Conservation (phyloP, 2,797 vertebrate species). For the Darevskia mixta region DNA sequence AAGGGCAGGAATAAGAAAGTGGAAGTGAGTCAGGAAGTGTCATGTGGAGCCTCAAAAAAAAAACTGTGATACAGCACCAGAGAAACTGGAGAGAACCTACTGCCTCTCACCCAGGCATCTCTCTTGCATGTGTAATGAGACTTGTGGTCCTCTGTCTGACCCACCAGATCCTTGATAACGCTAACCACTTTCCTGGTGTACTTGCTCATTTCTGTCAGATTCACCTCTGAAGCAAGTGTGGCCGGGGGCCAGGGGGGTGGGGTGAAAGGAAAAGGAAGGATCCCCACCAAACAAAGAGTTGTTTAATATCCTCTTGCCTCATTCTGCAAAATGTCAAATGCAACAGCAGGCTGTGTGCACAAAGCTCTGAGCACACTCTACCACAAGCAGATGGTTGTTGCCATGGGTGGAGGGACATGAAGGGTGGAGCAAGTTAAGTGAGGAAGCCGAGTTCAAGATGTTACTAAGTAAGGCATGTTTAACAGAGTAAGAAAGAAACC, state of each 20-base stretch:
- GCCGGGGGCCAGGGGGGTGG: too few relatives aligned
- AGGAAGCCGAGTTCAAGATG: neutral
- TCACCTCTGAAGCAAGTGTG: neutral
- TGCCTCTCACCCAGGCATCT: too few relatives aligned
- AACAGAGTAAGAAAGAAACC: neutral
- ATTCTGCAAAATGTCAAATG: neutral
- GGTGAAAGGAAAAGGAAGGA: neutral
- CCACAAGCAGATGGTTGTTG: constrained; percentile 12
- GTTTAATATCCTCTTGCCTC: neutral
- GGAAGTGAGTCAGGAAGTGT: neutral
- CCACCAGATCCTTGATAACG: neutral
- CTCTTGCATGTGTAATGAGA: neutral
- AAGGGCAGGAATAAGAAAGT: neutral
- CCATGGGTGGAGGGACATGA: neutral
- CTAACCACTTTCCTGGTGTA: neutral
- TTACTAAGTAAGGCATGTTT: neutral
- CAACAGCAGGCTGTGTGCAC: neutral
- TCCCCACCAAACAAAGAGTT: neutral
- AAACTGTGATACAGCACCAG: neutral
- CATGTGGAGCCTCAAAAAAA: neutral
- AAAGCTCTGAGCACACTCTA: neutral
- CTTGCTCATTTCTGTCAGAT: neutral
- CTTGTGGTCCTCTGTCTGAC: too few relatives aligned
- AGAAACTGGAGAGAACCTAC: neutral
- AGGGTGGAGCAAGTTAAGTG: neutral